Evolutionary conservation across 1,140 invertebrate genomes (phyloP).

Genomic region (Bombus breviceps): DNA sequence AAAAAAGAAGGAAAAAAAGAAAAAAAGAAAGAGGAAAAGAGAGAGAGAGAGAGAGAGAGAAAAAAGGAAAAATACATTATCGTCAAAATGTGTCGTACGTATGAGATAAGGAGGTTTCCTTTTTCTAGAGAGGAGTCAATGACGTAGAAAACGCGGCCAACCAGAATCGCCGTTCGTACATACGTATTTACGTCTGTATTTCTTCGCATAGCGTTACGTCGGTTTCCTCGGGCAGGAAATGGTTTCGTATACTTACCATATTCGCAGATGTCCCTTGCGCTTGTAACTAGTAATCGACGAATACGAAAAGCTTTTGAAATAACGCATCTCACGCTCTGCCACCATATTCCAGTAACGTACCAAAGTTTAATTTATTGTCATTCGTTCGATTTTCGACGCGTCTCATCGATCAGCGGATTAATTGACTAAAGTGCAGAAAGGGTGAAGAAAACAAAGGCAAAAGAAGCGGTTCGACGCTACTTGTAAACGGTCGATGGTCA

Average conservation of each 20-base stretch:
- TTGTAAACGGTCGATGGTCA: constrained; percentile 12
- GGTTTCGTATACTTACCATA: neutral
- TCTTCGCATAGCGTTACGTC: neutral
- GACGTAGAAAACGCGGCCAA: constrained; percentile 22
- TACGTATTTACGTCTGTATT: neutral
- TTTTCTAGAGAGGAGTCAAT: neutral
- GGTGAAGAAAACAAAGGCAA: constrained; percentile 44
- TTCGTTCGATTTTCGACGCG: neutral
- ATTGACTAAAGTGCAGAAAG: neutral
- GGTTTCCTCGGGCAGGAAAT: constrained; percentile 10
- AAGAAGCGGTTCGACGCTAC: constrained; percentile 7
- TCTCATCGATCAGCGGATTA: neutral
- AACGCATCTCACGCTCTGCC: neutral
- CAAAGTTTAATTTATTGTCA: constrained; percentile 12
- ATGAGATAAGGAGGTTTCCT: constrained; percentile 27
- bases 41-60: too few species aligned
- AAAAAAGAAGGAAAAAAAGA: rapidly evolving
- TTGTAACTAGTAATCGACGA: constrained; percentile 39
- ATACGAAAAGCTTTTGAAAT: constrained; percentile 18
- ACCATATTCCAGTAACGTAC: constrained; percentile 4
- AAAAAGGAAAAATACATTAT: neutral
- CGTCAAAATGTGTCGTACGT: neutral
- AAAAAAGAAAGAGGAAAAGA: rapidly evolving
- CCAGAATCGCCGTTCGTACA: neutral
- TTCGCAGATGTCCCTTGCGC: neutral